These are phyloP conservation scores for Crypturellus undulatus DNA, from an alignment of 2,113 vertebrate species.

Conservation along the genomic window DNA sequence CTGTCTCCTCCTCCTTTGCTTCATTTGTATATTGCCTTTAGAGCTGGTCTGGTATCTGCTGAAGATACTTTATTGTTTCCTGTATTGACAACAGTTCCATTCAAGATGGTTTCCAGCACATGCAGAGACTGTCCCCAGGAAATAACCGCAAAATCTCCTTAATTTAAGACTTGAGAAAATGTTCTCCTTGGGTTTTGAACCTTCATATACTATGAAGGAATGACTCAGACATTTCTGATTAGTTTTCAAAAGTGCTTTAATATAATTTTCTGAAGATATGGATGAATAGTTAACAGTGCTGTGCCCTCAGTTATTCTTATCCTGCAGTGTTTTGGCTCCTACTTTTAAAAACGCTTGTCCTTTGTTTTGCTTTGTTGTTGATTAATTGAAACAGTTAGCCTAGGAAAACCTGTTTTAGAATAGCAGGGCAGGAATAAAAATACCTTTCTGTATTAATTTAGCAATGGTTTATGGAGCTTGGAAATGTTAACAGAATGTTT, in stretches of 20 bases:
- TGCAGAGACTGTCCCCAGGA: not conserved
- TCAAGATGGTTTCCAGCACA: not conserved
- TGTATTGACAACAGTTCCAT: not conserved
- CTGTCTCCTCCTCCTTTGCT: not conserved
- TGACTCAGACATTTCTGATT: fast-evolving
- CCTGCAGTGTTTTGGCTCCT: not conserved
- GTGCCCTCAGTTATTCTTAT: not conserved
- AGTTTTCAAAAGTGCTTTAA: not conserved
- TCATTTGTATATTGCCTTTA: not conserved
- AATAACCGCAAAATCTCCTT: not conserved
- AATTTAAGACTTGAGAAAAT: not conserved
- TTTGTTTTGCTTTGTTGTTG: not conserved
- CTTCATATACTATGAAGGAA: not conserved
- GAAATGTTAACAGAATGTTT: not conserved
- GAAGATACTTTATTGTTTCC: not conserved
- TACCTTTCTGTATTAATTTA: not conserved
- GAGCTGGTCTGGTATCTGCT: not conserved
- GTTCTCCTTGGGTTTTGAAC: not conserved
- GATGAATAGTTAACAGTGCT: not conserved
- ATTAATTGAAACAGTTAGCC: not conserved
- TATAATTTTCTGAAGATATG: not conserved
- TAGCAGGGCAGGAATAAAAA: not conserved
- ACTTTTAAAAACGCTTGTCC: not conserved
- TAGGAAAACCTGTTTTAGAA: not conserved
- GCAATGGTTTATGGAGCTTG: not conserved